A percentile compares a stretch with the other conserved stretches of the same genome.
These are phyloP conservation scores for Poeciliopsis prolifica DNA, from an alignment of 2,113 vertebrate genomes.

Conservation along the genomic window DNA sequence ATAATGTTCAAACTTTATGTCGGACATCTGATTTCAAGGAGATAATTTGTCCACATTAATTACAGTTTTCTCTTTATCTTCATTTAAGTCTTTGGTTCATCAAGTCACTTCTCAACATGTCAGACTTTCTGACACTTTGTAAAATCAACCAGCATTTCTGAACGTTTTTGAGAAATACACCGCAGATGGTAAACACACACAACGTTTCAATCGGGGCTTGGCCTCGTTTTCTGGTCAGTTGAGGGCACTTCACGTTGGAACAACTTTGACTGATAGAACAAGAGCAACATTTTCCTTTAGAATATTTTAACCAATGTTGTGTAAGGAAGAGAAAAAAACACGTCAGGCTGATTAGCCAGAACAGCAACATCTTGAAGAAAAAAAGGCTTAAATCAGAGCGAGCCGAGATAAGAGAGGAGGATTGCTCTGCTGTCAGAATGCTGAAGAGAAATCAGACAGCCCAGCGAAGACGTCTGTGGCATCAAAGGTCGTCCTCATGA, in stretches of 20 bases:
- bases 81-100: no score
- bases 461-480: constrained; percentile 59
- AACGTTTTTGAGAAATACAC: no score
- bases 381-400: constrained; percentile 68
- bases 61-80: no score
- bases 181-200: no score
- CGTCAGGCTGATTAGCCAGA: constrained; percentile 64
- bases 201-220: no score
- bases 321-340: constrained; percentile 31
- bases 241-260: background rate
- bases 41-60: no score
- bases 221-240: background rate
- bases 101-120: no score
- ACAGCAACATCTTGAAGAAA: constrained; percentile 58
- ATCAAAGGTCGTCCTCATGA: constrained; percentile 72
- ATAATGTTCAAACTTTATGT: no score
- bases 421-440: constrained; percentile 65
- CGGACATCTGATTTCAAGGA: no score
- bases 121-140: no score
- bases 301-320: constrained; percentile 16
- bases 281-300: background rate
- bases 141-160: no score
- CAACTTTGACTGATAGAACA: background rate
- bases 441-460: constrained; percentile 57
- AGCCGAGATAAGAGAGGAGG: constrained; percentile 61